phyloP scores from a whole-genome alignment of 2,113 vertebrate genomes.

The Alethe castanea region DNA sequence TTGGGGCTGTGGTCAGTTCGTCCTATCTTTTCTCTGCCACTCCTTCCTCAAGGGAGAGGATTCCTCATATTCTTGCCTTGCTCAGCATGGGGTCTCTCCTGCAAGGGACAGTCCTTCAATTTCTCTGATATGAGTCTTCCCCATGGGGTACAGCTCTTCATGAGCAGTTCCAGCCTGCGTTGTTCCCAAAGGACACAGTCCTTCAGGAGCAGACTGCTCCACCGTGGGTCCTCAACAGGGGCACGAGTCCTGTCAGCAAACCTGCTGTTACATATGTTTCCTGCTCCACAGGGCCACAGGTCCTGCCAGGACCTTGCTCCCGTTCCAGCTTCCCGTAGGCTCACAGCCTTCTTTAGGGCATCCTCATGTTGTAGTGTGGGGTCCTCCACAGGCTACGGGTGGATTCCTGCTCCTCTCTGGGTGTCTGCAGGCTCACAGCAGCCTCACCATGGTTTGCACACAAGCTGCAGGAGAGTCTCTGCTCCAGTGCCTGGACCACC shows the following conservation, averaged over 20 bases:
- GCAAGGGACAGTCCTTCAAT: too few relatives aligned
- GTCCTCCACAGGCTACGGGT: background rate
- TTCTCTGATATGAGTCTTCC: background rate
- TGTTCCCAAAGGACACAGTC: background rate
- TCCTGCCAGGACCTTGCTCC: background rate
- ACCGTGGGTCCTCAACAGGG: fast-evolving
- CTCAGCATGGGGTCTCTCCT: background rate
- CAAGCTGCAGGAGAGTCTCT: background rate
- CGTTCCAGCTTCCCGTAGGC: background rate
- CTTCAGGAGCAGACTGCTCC: background rate
- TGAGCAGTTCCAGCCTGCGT: background rate
- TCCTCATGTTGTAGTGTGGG: background rate
- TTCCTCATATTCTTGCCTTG: background rate
- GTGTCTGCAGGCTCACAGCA: background rate
- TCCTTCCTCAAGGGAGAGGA: background rate
- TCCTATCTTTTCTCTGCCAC: background rate
- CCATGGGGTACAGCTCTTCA: too few relatives aligned
- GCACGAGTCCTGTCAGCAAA: background rate
- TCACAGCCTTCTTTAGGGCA: background rate
- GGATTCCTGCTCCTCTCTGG: background rate
- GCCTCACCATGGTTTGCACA: background rate
- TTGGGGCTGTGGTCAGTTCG: background rate
- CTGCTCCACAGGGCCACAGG: background rate
- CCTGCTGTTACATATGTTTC: fast-evolving
- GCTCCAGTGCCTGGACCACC: background rate